These are phyloP conservation scores for Prolemur simus DNA, from an alignment of 2,113 vertebrate species.

Conservation along the genomic window DNA sequence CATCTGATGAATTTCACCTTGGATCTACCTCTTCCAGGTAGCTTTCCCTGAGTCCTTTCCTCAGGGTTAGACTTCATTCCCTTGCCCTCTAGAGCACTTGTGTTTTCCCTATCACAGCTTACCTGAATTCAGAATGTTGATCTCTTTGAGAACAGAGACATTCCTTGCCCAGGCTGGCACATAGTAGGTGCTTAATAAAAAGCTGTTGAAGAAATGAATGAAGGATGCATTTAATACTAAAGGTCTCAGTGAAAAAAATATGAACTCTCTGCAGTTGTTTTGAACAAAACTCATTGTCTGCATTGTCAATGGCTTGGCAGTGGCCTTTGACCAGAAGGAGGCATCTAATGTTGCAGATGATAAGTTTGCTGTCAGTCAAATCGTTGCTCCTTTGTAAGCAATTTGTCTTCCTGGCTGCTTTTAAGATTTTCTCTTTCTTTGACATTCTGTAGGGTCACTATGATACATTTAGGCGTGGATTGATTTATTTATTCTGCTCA, in stretches of 20 bases:
- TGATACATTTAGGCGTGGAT: neutral
- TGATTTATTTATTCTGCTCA: neutral
- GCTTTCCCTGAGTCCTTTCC: neutral
- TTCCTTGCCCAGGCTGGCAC: neutral
- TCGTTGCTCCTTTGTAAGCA: neutral
- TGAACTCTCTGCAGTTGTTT: neutral
- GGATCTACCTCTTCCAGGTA: neutral
- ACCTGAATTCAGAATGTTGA: neutral
- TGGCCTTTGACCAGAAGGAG: conserved; percentile 33
- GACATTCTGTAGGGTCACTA: neutral
- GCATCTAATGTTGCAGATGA: neutral
- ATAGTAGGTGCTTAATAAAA: neutral
- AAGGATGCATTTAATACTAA: neutral
- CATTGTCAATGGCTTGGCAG: neutral
- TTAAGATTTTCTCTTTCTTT: neutral
- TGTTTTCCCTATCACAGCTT: neutral
- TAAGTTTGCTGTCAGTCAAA: conserved; percentile 23
- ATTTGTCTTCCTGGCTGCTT: conserved; percentile 53
- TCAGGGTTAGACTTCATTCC: neutral
- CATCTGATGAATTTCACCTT: neutral
- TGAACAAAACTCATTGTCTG: neutral
- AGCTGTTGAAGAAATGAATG: neutral
- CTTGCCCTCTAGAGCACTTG: neutral
- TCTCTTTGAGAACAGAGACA: neutral
- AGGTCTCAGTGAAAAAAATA: neutral